These are phyloP conservation scores for Lithosia quadra DNA, from an alignment of 2,888 invertebrate genomes.

Conservation along the genomic window DNA sequence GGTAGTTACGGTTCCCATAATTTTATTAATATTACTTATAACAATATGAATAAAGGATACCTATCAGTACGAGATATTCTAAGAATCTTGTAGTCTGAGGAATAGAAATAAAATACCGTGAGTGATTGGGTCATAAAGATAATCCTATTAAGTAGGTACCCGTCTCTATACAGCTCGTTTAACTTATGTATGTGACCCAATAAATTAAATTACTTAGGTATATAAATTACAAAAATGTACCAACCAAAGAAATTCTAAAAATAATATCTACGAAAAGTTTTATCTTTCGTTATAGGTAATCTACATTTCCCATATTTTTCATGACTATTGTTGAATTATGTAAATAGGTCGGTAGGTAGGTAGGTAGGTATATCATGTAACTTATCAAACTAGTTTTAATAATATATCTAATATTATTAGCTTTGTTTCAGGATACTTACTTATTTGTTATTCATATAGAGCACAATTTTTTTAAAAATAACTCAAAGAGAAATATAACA, in stretches of 20 bases:
- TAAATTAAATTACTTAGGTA: neutral
- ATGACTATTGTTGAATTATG: neutral
- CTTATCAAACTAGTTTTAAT: neutral
- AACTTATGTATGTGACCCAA: neutral
- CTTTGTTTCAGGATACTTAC: neutral
- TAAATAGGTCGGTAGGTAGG: no score
- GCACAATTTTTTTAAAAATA: neutral
- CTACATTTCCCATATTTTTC: neutral
- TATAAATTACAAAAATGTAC: neutral
- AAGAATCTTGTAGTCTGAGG: no score
- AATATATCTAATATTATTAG: neutral
- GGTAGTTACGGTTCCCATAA: neutral
- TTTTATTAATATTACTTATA: neutral
- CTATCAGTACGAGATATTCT: neutral
- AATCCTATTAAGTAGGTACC: neutral
- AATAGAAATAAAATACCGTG: slow-evolving; percentile 3
- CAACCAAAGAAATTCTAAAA: neutral
- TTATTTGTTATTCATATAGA: neutral
- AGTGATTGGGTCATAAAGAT: neutral
- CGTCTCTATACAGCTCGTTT: neutral
- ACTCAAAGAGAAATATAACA: neutral
- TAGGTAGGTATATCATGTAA: no score
- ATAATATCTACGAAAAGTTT: neutral
- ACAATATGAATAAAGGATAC: neutral
- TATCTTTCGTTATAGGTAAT: no score